phyloP scores from a whole-genome alignment of 2,888 invertebrate genomes.

The Bimastos eiseni region DNA sequence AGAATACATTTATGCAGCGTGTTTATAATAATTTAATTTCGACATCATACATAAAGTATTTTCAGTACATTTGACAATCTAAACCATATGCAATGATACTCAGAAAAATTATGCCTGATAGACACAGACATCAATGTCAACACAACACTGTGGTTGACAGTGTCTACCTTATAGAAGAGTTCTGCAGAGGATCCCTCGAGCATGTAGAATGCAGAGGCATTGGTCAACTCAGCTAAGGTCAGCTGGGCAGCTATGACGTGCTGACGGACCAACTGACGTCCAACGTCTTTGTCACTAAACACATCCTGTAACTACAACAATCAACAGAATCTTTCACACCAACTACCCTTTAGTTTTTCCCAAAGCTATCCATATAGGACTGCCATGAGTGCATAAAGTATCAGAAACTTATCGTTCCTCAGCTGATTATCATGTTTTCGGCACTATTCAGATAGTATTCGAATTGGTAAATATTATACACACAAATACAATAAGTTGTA shows the following conservation, averaged over 20 bases:
- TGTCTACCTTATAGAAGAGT: constrained; percentile 46
- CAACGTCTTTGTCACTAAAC: constrained; percentile 18
- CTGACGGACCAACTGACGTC: constrained; percentile 50
- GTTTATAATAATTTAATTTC: not conserved
- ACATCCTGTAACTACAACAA: constrained; percentile 13
- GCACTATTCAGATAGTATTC: too few species aligned
- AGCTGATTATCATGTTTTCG: too few species aligned
- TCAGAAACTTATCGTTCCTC: too few species aligned
- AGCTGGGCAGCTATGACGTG: constrained; percentile 52
- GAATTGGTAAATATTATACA: too few species aligned
- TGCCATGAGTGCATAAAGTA: too few species aligned
- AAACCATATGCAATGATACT: not conserved
- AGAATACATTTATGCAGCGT: not conserved
- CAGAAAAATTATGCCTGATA: not conserved
- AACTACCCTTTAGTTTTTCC: not conserved
- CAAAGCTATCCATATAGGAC: not conserved
- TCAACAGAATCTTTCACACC: not conserved
- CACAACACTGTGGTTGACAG: not conserved
- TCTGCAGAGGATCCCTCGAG: constrained; percentile 52
- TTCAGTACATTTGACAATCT: not conserved
- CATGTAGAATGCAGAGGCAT: constrained; percentile 49
- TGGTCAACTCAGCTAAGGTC: constrained; percentile 46
- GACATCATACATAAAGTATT: not conserved
- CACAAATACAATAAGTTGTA: too few species aligned
- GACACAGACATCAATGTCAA: not conserved